phyloP scores from a whole-genome alignment of 2,888 invertebrate species.

The Patella caerulea region DNA sequence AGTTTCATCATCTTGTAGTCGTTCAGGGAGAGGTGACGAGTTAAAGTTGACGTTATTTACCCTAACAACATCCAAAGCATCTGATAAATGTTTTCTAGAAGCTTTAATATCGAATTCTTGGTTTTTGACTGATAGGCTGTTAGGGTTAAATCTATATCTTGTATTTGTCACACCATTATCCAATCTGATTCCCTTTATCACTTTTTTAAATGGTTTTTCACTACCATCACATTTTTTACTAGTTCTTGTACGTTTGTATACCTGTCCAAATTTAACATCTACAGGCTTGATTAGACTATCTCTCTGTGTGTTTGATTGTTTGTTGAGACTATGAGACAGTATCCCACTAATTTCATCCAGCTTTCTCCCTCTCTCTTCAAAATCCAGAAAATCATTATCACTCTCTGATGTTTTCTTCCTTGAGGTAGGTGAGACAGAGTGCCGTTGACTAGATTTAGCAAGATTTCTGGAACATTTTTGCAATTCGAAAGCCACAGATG shows the following conservation, averaged over 20 bases:
- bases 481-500: too few relatives aligned
- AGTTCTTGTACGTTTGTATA: not conserved
- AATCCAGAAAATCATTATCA: not conserved
- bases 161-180: not conserved
- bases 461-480: too few relatives aligned
- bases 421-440: not conserved
- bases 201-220: not conserved
- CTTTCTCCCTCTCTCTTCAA: not conserved
- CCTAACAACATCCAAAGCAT: not conserved
- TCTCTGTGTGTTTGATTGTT: not conserved
- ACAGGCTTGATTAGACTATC: not conserved
- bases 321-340: slow-evolving; percentile 2
- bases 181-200: not conserved
- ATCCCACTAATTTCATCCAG: slow-evolving; percentile 7
- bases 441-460: not conserved
- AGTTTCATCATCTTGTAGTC: not conserved
- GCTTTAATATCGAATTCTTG: not conserved
- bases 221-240: not conserved
- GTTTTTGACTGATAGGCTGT: too few relatives aligned
- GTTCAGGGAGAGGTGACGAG: not conserved
- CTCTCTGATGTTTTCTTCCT: not conserved
- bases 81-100: not conserved
- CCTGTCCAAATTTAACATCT: not conserved
- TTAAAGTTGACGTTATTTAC: not conserved
- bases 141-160: not conserved